Percentiles rank a stretch among this genome's conserved stretches.
phyloP scores from a whole-genome alignment of 2,797 vertebrate genomes.

The Chaetophractus vellerosus region DNA sequence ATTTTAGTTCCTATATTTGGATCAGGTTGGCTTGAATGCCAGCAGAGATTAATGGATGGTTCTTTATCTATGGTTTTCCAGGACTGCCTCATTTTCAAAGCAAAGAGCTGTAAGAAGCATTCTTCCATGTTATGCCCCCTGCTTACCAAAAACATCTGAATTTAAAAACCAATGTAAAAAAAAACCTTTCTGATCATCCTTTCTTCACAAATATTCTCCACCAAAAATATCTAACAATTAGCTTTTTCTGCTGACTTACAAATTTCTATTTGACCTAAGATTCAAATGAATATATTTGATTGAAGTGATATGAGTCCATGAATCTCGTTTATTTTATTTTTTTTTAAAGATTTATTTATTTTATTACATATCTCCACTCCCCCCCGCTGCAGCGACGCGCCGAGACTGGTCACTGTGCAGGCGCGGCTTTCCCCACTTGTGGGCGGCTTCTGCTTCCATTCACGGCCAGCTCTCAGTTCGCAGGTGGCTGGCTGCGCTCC shows the following conservation, averaged over 20 bases:
- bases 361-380: no score
- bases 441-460: no score
- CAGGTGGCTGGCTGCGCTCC: no score
- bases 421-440: no score
- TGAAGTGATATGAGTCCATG: neutral
- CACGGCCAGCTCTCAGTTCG: no score
- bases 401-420: no score
- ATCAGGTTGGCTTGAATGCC: constrained; percentile 40
- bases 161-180: neutral
- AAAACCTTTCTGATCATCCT: neutral
- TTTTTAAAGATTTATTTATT: no score
- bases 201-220: constrained; percentile 4
- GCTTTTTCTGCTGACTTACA: neutral
- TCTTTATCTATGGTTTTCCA: constrained; percentile 66
- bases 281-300: neutral
- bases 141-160: neutral
- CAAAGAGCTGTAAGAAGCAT: neutral
- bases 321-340: no score
- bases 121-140: neutral
- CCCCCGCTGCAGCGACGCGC: no score
- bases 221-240: constrained; percentile 30
- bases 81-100: constrained; percentile 39
- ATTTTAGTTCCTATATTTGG: constrained; percentile 60
- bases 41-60: constrained; percentile 72
- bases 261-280: constrained; percentile 18